Evolutionary conservation across 2,797 vertebrate genomes (phyloP).

Genomic region (Falco columbarius): DNA sequence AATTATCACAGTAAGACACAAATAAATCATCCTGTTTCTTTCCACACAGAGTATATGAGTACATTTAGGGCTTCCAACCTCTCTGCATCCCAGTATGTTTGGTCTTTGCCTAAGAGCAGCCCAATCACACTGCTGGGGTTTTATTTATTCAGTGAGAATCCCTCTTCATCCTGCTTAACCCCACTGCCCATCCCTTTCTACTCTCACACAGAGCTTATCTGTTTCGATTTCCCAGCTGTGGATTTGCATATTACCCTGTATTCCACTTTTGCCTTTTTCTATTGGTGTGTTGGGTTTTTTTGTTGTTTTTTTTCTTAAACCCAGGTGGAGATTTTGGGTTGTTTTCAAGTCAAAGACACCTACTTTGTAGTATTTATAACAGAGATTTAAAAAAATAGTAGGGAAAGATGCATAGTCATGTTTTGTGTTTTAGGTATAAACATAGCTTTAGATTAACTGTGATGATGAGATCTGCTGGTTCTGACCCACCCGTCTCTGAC

Average conservation of each 20-base stretch:
- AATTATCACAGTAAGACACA: background rate
- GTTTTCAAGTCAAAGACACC: background rate
- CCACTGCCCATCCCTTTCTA: background rate
- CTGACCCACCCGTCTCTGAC: rapidly evolving
- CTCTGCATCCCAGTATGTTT: background rate
- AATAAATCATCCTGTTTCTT: background rate
- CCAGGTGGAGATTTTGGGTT: background rate
- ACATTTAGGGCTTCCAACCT: background rate
- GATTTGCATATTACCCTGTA: background rate
- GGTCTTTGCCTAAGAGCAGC: background rate
- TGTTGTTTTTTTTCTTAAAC: background rate
- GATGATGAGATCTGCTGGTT: background rate
- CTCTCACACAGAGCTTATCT: background rate
- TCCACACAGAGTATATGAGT: background rate
- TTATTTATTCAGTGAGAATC: background rate
- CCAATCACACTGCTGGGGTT: background rate
- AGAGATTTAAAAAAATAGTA: background rate
- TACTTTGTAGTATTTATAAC: too few species aligned
- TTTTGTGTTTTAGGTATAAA: rapidly evolving
- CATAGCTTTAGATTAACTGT: background rate
- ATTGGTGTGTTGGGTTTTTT: rapidly evolving
- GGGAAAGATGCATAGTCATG: background rate
- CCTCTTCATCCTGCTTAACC: background rate
- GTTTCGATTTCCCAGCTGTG: background rate
- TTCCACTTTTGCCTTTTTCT: background rate